Base-by-base conservation (phyloP, 2,797 vertebrate genomes). In the Bovichtus diacanthus region DNA sequence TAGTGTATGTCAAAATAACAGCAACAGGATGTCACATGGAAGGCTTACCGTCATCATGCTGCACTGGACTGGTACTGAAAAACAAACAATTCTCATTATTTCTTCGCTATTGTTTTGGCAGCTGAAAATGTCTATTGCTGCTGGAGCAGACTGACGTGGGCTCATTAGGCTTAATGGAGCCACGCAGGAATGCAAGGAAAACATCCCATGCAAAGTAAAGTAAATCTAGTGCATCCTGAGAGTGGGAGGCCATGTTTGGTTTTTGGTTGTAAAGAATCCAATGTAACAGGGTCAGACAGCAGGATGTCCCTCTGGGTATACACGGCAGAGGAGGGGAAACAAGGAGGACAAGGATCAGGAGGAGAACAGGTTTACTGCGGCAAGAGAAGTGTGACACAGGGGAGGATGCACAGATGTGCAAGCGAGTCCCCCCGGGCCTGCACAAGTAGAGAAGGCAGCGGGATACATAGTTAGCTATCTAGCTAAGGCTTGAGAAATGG, bases 161-260 rank as follows among this genome's bases (percentile, higher is more conserved):
- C 81, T 91, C 82, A 86, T 91, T 87, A 84, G 76, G 64, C 69
- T 76, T 90, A 89, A 91, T 90, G 85, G 84, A 84, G 84, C 80
- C 11, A 3, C 12, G 0, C 67, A 60, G 80, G 71, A 90, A 84
- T 79, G 77, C 60, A 72, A 74, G 36, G 29, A 74, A 82, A 88
- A 83, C 66, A 86, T 71, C 75, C 60, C 50, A 66, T 74, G 66
- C 66, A 81, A 77, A 85, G 83, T 49, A 31, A 76, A 87, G 73
- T 65, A 31, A 87, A 89, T 85, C 64, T 72, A 25, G 72, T 74
- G 81, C 70, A 38, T 88, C 80, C 73, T 74, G 61, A 72, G 66
- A 71, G 62, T 36, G 16, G 72, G 70, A 83, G 68, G 70, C 69
- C 73, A 2, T 81, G 74, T 87, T 89, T 83, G 80, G 60, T 61